Evolutionary conservation across 2,797 vertebrate genomes (phyloP).

Genomic region (Arrhamphus sclerolepis): DNA sequence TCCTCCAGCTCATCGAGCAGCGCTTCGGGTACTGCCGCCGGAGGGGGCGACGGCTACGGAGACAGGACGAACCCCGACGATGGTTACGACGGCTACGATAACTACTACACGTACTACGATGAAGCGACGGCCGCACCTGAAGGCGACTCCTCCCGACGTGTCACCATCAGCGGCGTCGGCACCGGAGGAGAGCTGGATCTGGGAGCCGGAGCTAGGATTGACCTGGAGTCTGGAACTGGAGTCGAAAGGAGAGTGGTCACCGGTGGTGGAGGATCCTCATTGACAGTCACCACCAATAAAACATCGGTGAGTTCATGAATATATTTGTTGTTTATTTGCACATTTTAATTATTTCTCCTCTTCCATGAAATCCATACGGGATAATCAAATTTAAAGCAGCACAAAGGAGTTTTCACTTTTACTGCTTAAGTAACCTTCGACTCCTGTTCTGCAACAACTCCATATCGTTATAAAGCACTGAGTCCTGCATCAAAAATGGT

Average conservation of each 20-base stretch:
- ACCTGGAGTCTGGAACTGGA: slow-evolving; percentile 40
- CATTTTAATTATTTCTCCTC: no score
- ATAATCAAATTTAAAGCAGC: no score
- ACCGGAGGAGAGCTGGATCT: slow-evolving; percentile 59
- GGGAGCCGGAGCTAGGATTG: slow-evolving; percentile 30
- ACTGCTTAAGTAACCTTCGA: no score
- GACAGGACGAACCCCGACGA: slow-evolving; percentile 55
- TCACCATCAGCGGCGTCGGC: slow-evolving; percentile 59
- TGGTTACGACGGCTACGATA: slow-evolving; percentile 60
- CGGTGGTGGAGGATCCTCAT: slow-evolving; percentile 36
- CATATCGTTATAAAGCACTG: no score
- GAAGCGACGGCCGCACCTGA: slow-evolving; percentile 66
- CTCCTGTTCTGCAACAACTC: no score
- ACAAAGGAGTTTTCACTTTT: no score
- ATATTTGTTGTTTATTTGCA: neutral
- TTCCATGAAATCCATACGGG: neutral
- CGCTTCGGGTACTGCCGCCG: slow-evolving; percentile 15
- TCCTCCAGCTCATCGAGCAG: slow-evolving; percentile 40
- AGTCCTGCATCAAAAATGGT: no score
- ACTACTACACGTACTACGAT: slow-evolving; percentile 71
- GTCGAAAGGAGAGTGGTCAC: slow-evolving; percentile 57
- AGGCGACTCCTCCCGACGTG: slow-evolving; percentile 27
- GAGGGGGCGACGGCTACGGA: slow-evolving; percentile 40
- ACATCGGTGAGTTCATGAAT: slow-evolving; percentile 62
- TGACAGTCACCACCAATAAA: slow-evolving; percentile 46